Base-by-base conservation (phyloP, 2,888 invertebrate genomes). In the Glaucopsyche alexis region DNA sequence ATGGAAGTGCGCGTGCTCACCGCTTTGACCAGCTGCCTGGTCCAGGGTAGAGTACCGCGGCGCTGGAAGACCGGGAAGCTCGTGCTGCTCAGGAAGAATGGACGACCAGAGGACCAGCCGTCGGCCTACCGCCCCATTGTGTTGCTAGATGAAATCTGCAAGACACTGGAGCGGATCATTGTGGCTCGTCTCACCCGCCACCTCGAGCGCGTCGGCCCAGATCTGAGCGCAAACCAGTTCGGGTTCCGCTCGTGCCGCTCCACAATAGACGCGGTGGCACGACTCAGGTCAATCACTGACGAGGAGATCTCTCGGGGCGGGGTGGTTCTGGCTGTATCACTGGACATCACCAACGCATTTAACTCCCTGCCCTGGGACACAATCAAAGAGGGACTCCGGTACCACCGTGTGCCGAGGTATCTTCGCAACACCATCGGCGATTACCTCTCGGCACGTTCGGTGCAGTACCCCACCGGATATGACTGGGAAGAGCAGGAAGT, bases 11-110 rank as follows among this genome's bases (percentile, higher is more conserved):
- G n/a, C 3, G 16, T 52, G 52, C 52, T 52, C 52, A 7, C n/a
- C 7, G n/a, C 16, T 2, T 52, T 52, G 2, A 52, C 52, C 52
- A 16, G n/a, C 7, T 52, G 52, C 2, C 29, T 29, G 29, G 29
- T 29, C 29, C 29, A 29, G 29, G 29, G 29, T 29, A 29, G 29
- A 29, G 29, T 79, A 52, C 79, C 77, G 2, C 52, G 52, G 2
- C 52, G 16, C 7, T 52, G 52, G 52, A 52, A 49, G 49, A 13
- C 49, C 9, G 49, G 49, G 8, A 49, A 49, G 4, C 14, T 49
- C 5, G 49, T 49, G 49, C 49, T 49, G 7, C 49, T 11, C 9
- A 11, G 45, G 9, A 45, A 45, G 9, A 11, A 45, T 9, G 45
- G 45, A 5, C 45, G 45, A 45, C 45, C 45, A 5, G 45, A 45